Evolutionary conservation across 2,888 invertebrate genomes (phyloP).

Genomic region (Temnothorax unifasciatus): DNA sequence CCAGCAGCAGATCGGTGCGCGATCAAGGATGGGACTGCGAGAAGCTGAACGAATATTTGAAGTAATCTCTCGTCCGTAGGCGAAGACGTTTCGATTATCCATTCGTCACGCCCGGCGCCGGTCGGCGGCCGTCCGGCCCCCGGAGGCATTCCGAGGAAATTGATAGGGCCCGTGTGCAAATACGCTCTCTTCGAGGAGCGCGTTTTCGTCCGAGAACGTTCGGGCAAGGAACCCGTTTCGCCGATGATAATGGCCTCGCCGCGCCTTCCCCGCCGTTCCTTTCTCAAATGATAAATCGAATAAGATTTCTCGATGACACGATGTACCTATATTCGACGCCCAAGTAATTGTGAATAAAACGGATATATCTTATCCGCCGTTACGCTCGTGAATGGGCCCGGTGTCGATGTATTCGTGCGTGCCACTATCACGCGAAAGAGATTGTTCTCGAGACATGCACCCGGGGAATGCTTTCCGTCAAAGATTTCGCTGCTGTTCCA

Average conservation of each 20-base stretch:
- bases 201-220: slow-evolving; percentile 25
- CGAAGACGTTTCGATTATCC: slow-evolving; percentile 67
- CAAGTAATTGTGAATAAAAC: slow-evolving; percentile 44
- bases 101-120: slow-evolving; percentile 64
- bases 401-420: background rate
- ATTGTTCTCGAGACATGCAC: background rate
- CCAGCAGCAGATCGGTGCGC: slow-evolving; percentile 63
- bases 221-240: background rate
- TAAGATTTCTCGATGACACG: slow-evolving; percentile 31
- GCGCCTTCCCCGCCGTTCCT: background rate
- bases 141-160: slow-evolving; percentile 55
- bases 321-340: slow-evolving; percentile 32
- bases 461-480: background rate
- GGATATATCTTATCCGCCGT: slow-evolving; percentile 44
- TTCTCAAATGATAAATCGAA: slow-evolving; percentile 44
- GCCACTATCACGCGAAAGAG: background rate
- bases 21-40: slow-evolving; percentile 84
- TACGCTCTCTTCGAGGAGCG: slow-evolving; percentile 48
- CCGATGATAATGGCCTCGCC: background rate
- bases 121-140: slow-evolving; percentile 18
- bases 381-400: background rate
- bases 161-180: slow-evolving; percentile 65
- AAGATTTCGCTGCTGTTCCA: slow-evolving; percentile 2
- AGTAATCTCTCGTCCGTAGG: slow-evolving; percentile 77
- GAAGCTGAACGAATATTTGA: slow-evolving; percentile 84